Evolutionary conservation across 1,140 invertebrate species (phyloP).

Genomic region (Drosophila rufa): DNA sequence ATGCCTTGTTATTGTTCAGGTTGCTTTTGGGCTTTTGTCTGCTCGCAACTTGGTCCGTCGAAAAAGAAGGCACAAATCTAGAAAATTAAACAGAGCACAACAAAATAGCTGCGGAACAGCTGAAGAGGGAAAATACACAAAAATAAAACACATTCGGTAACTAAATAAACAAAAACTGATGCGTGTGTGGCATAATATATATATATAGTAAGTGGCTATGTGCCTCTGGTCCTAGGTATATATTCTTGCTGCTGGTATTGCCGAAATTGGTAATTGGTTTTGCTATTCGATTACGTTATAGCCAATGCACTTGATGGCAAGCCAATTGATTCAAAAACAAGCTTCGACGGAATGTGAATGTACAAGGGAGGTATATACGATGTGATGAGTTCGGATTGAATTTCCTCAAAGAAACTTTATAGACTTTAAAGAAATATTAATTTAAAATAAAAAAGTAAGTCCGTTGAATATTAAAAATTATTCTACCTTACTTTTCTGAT

Average conservation of each 20-base stretch:
- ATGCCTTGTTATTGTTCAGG: slow-evolving; percentile 53
- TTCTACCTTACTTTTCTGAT: background rate
- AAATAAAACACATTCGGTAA: background rate
- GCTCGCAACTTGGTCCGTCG: slow-evolving; percentile 35
- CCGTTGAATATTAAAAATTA: background rate
- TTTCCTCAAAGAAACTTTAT: background rate
- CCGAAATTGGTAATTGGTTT: slow-evolving; percentile 31
- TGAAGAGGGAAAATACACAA: slow-evolving; percentile 29
- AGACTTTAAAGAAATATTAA: background rate
- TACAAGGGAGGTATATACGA: background rate
- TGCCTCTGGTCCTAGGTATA: background rate
- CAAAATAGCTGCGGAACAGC: slow-evolving; percentile 61
- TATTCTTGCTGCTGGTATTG: slow-evolving; percentile 19
- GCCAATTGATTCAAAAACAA: slow-evolving; percentile 29
- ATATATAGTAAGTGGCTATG: slow-evolving; percentile 4
- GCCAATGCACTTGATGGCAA: slow-evolving; percentile 42
- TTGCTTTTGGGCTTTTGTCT: slow-evolving; percentile 32
- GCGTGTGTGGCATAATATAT: slow-evolving; percentile 43
- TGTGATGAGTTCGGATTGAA: background rate
- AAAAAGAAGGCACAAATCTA: slow-evolving; percentile 57
- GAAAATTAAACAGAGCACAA: slow-evolving; percentile 82
- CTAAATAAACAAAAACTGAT: slow-evolving; percentile 27
- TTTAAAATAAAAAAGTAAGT: background rate
- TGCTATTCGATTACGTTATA: slow-evolving; percentile 33
- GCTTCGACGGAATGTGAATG: slow-evolving; percentile 14